Percentiles rank a stretch among this genome's conserved stretches.
phyloP scores from a whole-genome alignment of 2,113 vertebrate genomes.

The Fukomys damarensis region DNA sequence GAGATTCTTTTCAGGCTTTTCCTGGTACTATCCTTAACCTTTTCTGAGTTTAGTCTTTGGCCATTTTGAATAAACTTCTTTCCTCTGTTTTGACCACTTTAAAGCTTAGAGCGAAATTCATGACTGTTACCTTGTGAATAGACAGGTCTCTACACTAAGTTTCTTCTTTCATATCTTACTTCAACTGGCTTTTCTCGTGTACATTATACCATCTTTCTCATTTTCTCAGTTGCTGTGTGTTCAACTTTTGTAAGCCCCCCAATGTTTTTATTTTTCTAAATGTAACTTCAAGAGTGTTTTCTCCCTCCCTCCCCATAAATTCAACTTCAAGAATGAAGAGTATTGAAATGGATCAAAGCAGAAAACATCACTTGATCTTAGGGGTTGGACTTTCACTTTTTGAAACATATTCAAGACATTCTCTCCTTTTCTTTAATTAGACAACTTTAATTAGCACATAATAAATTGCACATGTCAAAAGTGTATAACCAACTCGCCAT shows the following conservation, averaged over 20 bases:
- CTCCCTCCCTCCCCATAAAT: neutral
- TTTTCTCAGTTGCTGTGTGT: neutral
- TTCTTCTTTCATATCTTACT: neutral
- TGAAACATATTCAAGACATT: neutral
- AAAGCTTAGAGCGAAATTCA: neutral
- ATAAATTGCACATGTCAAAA: neutral
- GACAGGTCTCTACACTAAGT: neutral
- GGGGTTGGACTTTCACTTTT: neutral
- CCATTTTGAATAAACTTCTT: neutral
- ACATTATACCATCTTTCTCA: neutral
- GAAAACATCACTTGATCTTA: neutral
- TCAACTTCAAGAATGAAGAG: slow-evolving; percentile 4
- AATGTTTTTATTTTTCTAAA: neutral
- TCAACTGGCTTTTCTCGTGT: neutral
- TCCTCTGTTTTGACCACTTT: neutral
- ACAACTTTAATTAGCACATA: neutral
- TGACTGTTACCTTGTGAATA: neutral
- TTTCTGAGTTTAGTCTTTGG: neutral
- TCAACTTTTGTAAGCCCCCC: neutral
- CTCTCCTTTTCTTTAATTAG: neutral
- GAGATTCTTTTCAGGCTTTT: neutral
- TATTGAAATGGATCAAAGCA: neutral
- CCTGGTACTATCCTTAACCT: neutral
- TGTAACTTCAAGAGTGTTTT: neutral
- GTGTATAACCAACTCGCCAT: neutral